phyloP scores from a whole-genome alignment of 2,113 vertebrate genomes.

The Hippoglossus stenolepis region DNA sequence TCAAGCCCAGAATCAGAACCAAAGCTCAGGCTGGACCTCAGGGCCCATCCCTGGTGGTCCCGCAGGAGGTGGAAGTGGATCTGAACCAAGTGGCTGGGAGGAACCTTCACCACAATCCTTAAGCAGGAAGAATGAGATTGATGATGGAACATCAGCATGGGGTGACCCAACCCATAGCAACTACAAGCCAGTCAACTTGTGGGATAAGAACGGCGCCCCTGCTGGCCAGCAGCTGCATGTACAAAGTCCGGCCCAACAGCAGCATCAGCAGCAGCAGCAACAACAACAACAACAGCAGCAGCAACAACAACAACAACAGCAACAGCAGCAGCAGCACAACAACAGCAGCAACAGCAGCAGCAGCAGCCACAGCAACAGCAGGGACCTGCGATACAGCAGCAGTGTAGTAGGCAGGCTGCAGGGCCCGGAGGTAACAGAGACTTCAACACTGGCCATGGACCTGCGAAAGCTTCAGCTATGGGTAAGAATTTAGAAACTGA shows the following conservation, averaged over 20 bases:
- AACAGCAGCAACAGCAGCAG: constrained; percentile 79
- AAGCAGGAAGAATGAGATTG: constrained; percentile 96
- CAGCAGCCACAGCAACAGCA: constrained; percentile 78
- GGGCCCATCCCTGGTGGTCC: constrained; percentile 88
- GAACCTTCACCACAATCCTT: constrained; percentile 96
- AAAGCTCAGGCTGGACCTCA: constrained; percentile 92
- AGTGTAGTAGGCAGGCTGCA: constrained; percentile 70
- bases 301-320: constrained; percentile 69
- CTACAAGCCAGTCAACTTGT: constrained; percentile 96
- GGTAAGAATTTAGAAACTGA: constrained; percentile 62
- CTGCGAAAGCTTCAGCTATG: constrained; percentile 72
- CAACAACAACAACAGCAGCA: constrained; percentile 84
- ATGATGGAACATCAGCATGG: constrained; percentile 98
- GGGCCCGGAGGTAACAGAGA: constrained; percentile 74
- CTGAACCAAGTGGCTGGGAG: constrained; percentile 97
- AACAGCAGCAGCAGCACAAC: constrained; percentile 75
- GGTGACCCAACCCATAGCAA: constrained; percentile 96
- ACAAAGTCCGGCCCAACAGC: constrained; percentile 55
- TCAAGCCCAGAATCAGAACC: constrained; percentile 86
- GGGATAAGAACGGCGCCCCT: constrained; percentile 95
- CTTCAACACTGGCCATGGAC: constrained; percentile 68
- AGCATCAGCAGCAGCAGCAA: constrained; percentile 77
- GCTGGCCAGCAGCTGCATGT: constrained; percentile 81
- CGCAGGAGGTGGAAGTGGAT: constrained; percentile 81
- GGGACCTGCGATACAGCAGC: constrained; percentile 83